Evolutionary conservation across 35 echinoderm and acorn worm genomes (phyloP), one percentile per base, ranked within the genome.

Genomic region (Heliocidaris erythrogramma): DNA sequence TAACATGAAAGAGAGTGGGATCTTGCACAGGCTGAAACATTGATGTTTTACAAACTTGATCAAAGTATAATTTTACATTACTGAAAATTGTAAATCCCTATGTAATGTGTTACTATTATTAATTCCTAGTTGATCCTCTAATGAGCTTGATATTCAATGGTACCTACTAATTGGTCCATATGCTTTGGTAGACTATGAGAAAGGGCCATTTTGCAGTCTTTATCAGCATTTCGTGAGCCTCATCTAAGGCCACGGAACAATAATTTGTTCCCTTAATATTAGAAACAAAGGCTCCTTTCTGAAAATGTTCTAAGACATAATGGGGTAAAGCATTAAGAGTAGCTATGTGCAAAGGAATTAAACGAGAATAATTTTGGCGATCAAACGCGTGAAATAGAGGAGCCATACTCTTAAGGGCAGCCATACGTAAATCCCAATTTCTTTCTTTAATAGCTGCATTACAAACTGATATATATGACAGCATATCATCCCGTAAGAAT

Each of bases 301-400:
- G 47, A 5, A 95, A 93, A 61, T 92, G 30, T 5, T 48, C 42
- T 2, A 93, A 9, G 8, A 95, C 49, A 35, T 59, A 10, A 27
- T 86, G 21, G n/a, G 95, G 95, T 60, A 95, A 71, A 11, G 42
- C 53, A 48, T 78, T 12, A 13, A 95, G 9, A 9, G 35, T 48
- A 32, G 24, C n/a, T 21, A 95, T 14, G 48, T 95, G 95, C 11
- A 90, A 35, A 49, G 95, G 95, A 10, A 95, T 93, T 4, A 95
- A 89, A 29, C 30, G 59, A 2, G 91, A 48, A 49, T 95, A 93
- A 24, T 90, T 95, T 9, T 90, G n/a, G 0, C 95, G 24, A n/a
- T 95, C 94, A 49, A 95, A 95, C 1, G 94, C 94, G 78, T 95
- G 94, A 31, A 95, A 95, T 35, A 95, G 60, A 6, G 86, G 90